phyloP scores from a whole-genome alignment of 1,140 invertebrate species.

The Drosophila sulfurigaster region DNA sequence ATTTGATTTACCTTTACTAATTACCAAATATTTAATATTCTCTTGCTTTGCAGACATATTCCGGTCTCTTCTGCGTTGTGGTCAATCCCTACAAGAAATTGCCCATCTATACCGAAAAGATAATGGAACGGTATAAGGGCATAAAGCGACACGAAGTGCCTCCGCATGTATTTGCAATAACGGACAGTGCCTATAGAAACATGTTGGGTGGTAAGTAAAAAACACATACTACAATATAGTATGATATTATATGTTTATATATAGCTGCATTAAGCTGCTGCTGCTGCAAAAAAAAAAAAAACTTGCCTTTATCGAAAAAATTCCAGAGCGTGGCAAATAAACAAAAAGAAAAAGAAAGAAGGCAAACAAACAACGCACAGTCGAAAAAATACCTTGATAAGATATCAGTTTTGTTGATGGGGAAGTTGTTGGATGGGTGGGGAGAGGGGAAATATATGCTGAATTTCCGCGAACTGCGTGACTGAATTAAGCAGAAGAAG shows the following conservation, averaged over 20 bases:
- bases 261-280: conserved; percentile 31
- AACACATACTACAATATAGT: conserved; percentile 18
- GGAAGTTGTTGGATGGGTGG: not conserved
- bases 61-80: conserved; percentile 99
- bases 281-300: conserved; percentile 4
- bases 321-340: conserved; percentile 45
- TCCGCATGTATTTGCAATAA: conserved; percentile 99
- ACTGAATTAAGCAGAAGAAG: conserved; percentile 10
- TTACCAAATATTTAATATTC: conserved; percentile 1
- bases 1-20: not conserved
- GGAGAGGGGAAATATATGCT: not conserved
- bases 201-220: conserved; percentile 97
- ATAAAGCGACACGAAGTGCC: conserved; percentile 99
- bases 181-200: conserved; percentile 98
- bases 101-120: conserved; percentile 99
- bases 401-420: conserved; percentile 34
- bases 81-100: conserved; percentile 99
- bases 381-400: conserved; percentile 47
- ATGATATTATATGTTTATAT: conserved; percentile 22
- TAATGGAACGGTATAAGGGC: conserved; percentile 99
- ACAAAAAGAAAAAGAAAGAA: conserved; percentile 14
- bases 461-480: conserved; percentile 55
- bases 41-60: conserved; percentile 95
- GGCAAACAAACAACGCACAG: conserved; percentile 19
- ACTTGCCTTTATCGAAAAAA: conserved; percentile 55